Conservation (phyloP, 2,113 vertebrate genomes). For the Aegotheles bennettii region DNA sequence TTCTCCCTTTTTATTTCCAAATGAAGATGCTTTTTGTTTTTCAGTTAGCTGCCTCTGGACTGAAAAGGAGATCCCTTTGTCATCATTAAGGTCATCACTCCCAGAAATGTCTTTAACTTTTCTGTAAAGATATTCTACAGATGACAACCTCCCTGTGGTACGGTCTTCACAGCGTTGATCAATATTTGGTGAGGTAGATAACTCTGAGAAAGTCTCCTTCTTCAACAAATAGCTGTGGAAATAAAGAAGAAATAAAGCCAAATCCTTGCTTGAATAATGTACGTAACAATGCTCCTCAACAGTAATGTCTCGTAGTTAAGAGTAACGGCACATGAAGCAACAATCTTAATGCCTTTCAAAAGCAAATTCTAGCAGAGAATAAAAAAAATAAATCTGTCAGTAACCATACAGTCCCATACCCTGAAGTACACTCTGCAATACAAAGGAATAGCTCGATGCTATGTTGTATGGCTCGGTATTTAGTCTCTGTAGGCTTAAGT, state of each 20-base stretch:
- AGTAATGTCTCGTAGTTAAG: background rate
- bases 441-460: background rate
- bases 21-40: background rate
- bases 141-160: conserved; percentile 62
- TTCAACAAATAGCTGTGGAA: conserved; percentile 77
- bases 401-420: background rate
- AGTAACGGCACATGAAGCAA: background rate
- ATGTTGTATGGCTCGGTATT: background rate
- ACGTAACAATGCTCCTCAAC: background rate
- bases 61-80: conserved; percentile 62
- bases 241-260: conserved; percentile 12
- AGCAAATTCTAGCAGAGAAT: background rate
- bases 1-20: conserved; percentile 20
- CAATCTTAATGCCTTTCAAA: background rate
- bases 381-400: background rate
- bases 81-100: conserved; percentile 17
- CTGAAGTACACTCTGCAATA: background rate
- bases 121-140: conserved; percentile 71
- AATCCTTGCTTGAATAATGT: background rate
- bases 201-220: conserved; percentile 69
- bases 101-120: background rate
- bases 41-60: conserved; percentile 30
- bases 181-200: conserved; percentile 64
- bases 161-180: conserved; percentile 6
- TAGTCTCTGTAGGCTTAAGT: background rate